Evolutionary conservation across 2,888 invertebrate species (phyloP), one percentile per base, ranked within the genome.

Genomic region (Phymatocera aterrima): DNA sequence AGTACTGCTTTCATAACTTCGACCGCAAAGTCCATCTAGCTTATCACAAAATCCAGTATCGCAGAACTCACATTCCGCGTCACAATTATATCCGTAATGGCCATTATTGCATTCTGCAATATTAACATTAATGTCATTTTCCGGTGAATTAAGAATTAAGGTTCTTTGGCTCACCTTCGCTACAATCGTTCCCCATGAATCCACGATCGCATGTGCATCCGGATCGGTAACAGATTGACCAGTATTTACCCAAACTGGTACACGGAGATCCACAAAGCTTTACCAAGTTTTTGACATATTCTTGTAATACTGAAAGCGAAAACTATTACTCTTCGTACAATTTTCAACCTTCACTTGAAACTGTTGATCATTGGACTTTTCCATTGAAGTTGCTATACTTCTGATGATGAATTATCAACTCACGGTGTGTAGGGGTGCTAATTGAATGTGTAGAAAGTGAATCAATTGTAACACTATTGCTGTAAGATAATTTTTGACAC

Each of bases 401-500:
- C 15, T 0, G 31, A 28, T 31, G n/a, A 60, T 6, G 0, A n/a
- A 31, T n/a, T 60, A 2, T 43, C 18, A 5, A 68, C 65, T 43
- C 43, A 68, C 65, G 5, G 65, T 6, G 40, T 0, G 15, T 68
- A 3, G 12, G 43, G 4, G 15, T 3, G 15, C 21, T 3, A 24
- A 15, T 24, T 5, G 1, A 34, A 12, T 18, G 1, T 57, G 5
- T 31, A 15, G 60, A 60, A 24, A 3, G 8, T 61, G 10, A 61
- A 61, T 65, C 65, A 8, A 65, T 15, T 10, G 43, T 15, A 1
- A 10, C 21, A 65, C 21, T 18, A 24, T 40, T 21, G 15, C 12
- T 24, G 43, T 43, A 65, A 18, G 48, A 70, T 34, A 70, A 31
- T 70, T 70, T 70, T 48, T 70, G 70, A 31, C 70, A 70, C 31